Base-by-base conservation (phyloP, 2,797 vertebrate species). In the Alfaro cultratus region DNA sequence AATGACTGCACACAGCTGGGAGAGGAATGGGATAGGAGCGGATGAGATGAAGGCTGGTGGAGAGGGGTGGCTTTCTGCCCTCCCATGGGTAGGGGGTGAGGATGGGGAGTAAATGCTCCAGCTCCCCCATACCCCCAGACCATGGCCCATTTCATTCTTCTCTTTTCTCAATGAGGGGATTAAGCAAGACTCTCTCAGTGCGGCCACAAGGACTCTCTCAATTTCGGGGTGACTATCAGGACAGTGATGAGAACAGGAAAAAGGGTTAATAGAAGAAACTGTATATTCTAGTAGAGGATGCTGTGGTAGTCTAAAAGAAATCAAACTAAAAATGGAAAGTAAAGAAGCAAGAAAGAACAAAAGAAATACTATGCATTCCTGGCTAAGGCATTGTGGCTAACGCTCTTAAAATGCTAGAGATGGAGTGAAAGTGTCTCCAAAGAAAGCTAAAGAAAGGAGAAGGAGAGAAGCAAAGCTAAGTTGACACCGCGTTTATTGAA, bases 141-240 rank as follows among this genome's bases (percentile, higher is more conserved):
- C 91, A 89, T 82, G 81, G 93, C 91, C 93, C 76, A 83, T 89
- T 95, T 95, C 94, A 96, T 95, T 95, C 94, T 94, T 95, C 92
- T 93, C 82, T 64, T 84, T 91, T 92, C 92, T 96, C 94, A 96
- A 96, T 96, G 95, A 95, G 86, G 88, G 96, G 96, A 96, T 96
- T 96, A 96, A 88, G 92, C 85, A 92, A 29, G 92, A 92, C 88
- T 94, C 92, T 93, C 93, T 94, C 88, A 91, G 87, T 85, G 89
- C 75, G 29, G 77, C 90, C 91, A 92, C 87, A 93, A 93, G 93
- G 81, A 83, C 93, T 92, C 91, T 92, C 92, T 92, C 84, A 57
- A 90, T 92, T 90, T 91, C 53, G 36, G 81, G 88, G 87, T 85
- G 87, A 90, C 87, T 88, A 79, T 86, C 79, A 34, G 87, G 86